Percentiles rank a stretch among this genome's conserved stretches.
phyloP scores from a whole-genome alignment of 2,888 invertebrate genomes.

The Ochropleura leucogaster region DNA sequence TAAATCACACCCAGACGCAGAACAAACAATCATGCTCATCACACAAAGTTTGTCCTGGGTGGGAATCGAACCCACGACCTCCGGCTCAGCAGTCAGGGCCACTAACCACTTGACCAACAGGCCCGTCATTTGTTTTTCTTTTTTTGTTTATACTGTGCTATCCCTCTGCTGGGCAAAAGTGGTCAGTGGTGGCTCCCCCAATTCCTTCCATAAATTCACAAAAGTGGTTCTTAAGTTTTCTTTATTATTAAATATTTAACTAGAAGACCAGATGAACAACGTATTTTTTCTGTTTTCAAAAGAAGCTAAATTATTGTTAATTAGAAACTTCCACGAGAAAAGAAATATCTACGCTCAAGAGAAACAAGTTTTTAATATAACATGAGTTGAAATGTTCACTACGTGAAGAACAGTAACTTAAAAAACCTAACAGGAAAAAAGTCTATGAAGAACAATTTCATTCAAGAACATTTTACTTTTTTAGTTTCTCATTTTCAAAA shows the following conservation, averaged over 20 bases:
- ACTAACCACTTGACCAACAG: too few relatives aligned
- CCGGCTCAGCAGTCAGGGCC: too few relatives aligned
- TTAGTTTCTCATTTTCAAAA: constrained; percentile 40
- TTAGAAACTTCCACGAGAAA: background rate
- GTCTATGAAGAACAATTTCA: constrained; percentile 1
- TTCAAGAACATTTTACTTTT: constrained; percentile 17
- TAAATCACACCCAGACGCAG: too few relatives aligned
- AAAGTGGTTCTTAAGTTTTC: background rate
- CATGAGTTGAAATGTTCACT: background rate
- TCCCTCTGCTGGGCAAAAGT: too few relatives aligned
- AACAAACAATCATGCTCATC: too few relatives aligned
- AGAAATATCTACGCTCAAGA: background rate
- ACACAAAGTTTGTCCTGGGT: too few relatives aligned
- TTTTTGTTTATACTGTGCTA: too few relatives aligned
- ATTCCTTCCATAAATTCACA: too few relatives aligned
- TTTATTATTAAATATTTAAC: background rate
- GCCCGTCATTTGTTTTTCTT: too few relatives aligned
- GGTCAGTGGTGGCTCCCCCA: too few relatives aligned
- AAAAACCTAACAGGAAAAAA: background rate
- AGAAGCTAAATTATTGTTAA: background rate
- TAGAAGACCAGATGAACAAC: background rate
- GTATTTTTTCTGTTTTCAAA: too few relatives aligned
- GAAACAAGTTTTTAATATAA: background rate
- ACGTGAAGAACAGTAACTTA: background rate
- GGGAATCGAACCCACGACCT: too few relatives aligned